Evolutionary conservation across 2,888 invertebrate species (phyloP).

Genomic region (Synergus umbraculus): DNA sequence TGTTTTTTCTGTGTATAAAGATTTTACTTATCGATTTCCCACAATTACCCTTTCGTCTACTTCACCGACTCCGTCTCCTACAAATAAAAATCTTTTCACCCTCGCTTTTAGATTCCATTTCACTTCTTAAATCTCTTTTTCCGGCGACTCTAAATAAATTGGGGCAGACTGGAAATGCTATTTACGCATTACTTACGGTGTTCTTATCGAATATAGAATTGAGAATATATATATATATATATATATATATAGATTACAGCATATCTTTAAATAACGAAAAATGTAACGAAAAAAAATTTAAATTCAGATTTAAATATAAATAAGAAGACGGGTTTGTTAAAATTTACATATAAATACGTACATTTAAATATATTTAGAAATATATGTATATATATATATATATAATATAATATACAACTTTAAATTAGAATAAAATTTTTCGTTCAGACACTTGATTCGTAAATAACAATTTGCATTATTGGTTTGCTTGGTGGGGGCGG

Average conservation of each 20-base stretch:
- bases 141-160: not conserved
- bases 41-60: not conserved
- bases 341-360: not conserved
- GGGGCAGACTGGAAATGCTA: not conserved
- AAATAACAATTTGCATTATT: constrained; percentile 90
- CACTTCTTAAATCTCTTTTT: not conserved
- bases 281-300: not conserved
- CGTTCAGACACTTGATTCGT: constrained; percentile 90
- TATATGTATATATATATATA: not conserved
- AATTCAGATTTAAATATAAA: not conserved
- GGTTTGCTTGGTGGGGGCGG: constrained; percentile 80
- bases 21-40: not conserved
- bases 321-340: not conserved
- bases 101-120: not conserved
- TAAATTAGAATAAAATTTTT: not conserved
- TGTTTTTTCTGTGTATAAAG: too few relatives aligned
- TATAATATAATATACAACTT: constrained; percentile 1
- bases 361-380: too few relatives aligned
- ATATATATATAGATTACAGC: not conserved
- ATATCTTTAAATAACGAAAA: not conserved
- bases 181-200: not conserved
- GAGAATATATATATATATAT: too few relatives aligned
- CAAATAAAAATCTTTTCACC: not conserved
- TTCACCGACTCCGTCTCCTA: not conserved
- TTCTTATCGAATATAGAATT: not conserved